Evolutionary conservation across 2,113 vertebrate genomes (phyloP), one percentile per base, ranked within the genome.

Genomic region (Mugil cephalus): DNA sequence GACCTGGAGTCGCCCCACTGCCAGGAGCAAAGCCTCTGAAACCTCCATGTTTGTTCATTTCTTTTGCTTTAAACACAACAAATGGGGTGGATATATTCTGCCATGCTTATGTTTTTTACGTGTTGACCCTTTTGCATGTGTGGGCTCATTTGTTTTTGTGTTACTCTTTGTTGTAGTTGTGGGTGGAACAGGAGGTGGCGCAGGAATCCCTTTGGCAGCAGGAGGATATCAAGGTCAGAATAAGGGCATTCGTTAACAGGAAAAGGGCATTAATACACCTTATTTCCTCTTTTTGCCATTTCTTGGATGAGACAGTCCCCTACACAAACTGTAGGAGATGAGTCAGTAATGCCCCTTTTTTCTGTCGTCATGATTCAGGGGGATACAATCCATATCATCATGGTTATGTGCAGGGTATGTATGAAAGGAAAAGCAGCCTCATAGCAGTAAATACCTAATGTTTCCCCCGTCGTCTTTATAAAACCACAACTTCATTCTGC

Each of bases 1-100:
- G 66, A 52, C 17, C 70, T 42, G 90, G 89, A 79, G 24, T 39
- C 6, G 88, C 51, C 47, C 56, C 70, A 15, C 80, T 87, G 24
- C 91, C 93, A 69, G 93, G 88, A 67, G 89, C 82, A 10, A 94
- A 91, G 30, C 92, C 93, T 40, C 68, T 91, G 38, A 94, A 91
- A 79, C 81, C 87, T 66, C 89, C 91, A 11, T 14, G n/a, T 9
- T 0, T 14, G 30, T 50, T 7, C 19, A 19, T 34, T 35, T 67
- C 1, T 30, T 30, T 30, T 68, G 13, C 6, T 65, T 46, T 24
- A 35, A 54, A 38, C 10, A 51, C 43, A 21, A 45, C 36, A n/a
- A n/a, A n/a, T n/a, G n/a, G n/a, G n/a, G n/a, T n/a, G n/a, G n/a
- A n/a, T n/a, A n/a, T 46, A 21, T 21, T 24, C 10, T 19, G 53